Evolutionary conservation across 37 sponge, comb jelly and placozoan genomes (phyloP).

Genomic region (Bolinopsis microptera): DNA sequence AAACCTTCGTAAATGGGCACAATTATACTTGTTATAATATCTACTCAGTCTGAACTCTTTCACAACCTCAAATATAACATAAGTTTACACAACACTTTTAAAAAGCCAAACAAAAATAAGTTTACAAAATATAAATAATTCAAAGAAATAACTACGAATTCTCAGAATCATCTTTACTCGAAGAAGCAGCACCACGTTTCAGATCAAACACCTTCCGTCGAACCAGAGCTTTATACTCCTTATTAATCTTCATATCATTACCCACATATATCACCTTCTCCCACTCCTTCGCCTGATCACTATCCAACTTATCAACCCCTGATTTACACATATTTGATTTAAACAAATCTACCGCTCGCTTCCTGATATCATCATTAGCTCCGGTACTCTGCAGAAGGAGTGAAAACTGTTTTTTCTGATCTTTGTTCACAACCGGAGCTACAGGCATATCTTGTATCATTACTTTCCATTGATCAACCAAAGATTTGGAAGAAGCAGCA

Average conservation of each 20-base stretch:
- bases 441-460: constrained; percentile 41
- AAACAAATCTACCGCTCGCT: constrained; percentile 18
- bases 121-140: too few relatives aligned
- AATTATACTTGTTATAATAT: too few relatives aligned
- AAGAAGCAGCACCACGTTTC: background rate
- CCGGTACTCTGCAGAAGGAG: background rate
- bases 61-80: too few relatives aligned
- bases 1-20: too few relatives aligned
- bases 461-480: constrained; percentile 14
- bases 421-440: constrained; percentile 12
- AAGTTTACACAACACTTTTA: too few relatives aligned
- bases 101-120: too few relatives aligned
- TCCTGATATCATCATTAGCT: constrained; percentile 43
- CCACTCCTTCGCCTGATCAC: background rate
- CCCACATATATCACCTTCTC: constrained; percentile 21
- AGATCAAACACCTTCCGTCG: constrained; percentile 50
- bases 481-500: background rate
- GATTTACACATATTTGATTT: background rate
- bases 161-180: background rate
- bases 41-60: too few relatives aligned
- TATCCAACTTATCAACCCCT: background rate
- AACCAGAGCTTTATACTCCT: background rate
- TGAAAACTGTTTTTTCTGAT: background rate
- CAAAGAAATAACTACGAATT: background rate
- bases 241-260: constrained; percentile 57